Conservation (phyloP, 2,797 vertebrate species). For the Siniperca scherzeri region DNA sequence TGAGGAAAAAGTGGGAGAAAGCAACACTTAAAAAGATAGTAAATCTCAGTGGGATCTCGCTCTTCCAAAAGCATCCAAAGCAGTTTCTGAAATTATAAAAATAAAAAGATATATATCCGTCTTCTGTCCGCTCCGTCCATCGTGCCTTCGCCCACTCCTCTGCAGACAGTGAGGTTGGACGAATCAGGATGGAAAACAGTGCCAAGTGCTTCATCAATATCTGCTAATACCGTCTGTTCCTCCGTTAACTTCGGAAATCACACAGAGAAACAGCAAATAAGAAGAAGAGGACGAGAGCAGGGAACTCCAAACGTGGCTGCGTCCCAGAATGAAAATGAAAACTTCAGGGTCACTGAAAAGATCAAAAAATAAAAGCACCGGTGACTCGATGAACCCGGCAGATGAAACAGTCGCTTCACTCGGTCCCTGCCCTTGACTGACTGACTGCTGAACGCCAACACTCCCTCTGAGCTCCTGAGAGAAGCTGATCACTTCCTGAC, state of each 20-base stretch:
- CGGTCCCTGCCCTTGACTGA: not conserved
- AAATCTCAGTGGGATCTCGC: not conserved
- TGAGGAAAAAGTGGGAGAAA: not conserved
- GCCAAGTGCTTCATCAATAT: too few species aligned
- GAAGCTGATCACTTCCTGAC: not conserved
- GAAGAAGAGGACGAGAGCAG: too few species aligned
- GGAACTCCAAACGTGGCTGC: not conserved
- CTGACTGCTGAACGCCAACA: not conserved
- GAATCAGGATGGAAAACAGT: not conserved
- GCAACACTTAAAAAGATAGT: not conserved
- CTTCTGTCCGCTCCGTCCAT: not conserved
- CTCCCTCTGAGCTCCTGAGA: not conserved
- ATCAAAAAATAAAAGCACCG: not conserved
- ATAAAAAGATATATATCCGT: not conserved
- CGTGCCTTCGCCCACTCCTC: rapidly evolving
- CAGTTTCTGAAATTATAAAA: not conserved
- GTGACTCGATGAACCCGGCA: not conserved
- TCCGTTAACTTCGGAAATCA: not conserved
- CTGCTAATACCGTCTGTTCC: not conserved
- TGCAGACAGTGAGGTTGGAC: not conserved
- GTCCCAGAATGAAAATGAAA: not conserved
- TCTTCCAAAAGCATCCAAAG: not conserved
- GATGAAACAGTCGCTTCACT: not conserved
- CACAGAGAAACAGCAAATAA: not conserved
- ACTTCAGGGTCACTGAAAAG: not conserved